Evolutionary conservation across 2,888 invertebrate species (phyloP), one percentile per base, ranked within the genome.

Genomic region (Hoplodrina blanda): DNA sequence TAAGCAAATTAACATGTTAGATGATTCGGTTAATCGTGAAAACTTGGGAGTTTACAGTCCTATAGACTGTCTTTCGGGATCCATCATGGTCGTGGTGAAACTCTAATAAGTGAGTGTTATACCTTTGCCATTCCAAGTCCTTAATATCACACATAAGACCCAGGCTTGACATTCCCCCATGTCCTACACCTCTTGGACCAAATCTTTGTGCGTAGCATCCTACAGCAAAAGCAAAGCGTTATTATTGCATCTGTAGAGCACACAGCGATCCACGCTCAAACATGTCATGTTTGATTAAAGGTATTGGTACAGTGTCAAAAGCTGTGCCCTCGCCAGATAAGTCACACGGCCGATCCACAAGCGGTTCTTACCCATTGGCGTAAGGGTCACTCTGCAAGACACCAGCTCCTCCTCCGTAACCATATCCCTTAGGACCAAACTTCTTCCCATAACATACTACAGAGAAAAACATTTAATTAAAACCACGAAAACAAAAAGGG

Each of bases 371-470:
- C 98, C 98, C 98, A 96, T 97, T 97, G 93, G 97, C 97, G 96
- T 97, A 97, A 96, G 97, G 97, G 96, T 98, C 98, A 95, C 98
- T 98, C 96, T 98, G 98, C 91, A 99, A 97, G 87, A 98, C 98
- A 92, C 99, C 99, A 92, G 98, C 98, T 91, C 99, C 99, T 96
- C 98, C 98, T 90, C 99, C 99, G 96, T 98, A 99, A 90, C 99
- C 99, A 95, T 99, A 99, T 95, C 99, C 99, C 96, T 98, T 99
- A 90, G 99, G 99, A 89, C 99, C 99, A 96, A 98, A 99, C 97
- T 98, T 98, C 97, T 99, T 98, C 93, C 98, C 98, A 97, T 99
- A 99, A 97, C 99, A 99, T 91, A 98, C 98, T 98, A 95, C 70
- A 93, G 92, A 93, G 87, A 91, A 91, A 93, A 93, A 93, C 85